A percentile compares a stretch with the other conserved stretches of the same genome.
phyloP scores from a whole-genome alignment of 37 sponge, comb jelly and placozoan genomes.

The Agelas oroides region DNA sequence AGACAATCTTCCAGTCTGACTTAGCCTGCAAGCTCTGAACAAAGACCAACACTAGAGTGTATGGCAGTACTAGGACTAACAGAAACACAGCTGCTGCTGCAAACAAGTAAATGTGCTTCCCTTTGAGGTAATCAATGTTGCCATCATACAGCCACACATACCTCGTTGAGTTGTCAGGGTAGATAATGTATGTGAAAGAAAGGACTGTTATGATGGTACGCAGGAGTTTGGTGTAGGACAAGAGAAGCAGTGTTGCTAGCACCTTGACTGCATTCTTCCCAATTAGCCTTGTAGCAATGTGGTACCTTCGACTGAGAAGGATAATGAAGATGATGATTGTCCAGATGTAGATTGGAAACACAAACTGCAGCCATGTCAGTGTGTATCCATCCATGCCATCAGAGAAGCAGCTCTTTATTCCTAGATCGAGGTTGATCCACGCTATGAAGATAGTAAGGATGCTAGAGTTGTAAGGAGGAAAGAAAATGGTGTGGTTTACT shows the following conservation, averaged over 20 bases:
- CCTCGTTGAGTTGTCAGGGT: not conserved
- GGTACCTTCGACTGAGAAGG: slow-evolving; percentile 12
- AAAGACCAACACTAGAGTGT: slow-evolving; percentile 15
- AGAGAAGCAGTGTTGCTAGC: slow-evolving; percentile 42
- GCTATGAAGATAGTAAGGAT: too few relatives aligned
- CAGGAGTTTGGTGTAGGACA: slow-evolving; percentile 36
- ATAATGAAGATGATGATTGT: slow-evolving; percentile 20
- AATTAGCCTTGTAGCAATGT: not conserved
- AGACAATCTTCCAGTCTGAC: too few relatives aligned
- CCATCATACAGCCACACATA: slow-evolving; percentile 31
- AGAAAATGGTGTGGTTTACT: too few relatives aligned
- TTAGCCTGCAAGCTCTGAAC: not conserved
- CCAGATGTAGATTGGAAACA: too few relatives aligned
- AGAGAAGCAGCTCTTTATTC: too few relatives aligned
- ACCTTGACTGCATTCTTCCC: slow-evolving; percentile 44
- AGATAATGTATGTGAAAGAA: not conserved
- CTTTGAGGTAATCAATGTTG: slow-evolving; percentile 14
- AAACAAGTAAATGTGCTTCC: slow-evolving; percentile 28
- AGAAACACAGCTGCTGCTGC: not conserved
- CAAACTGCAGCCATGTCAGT: too few relatives aligned
- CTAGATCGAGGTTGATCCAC: too few relatives aligned
- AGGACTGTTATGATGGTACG: slow-evolving; percentile 31
- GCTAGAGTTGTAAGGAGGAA: too few relatives aligned
- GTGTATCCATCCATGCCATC: too few relatives aligned
- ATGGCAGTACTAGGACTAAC: not conserved